Conservation (phyloP, 1,140 invertebrate species). For the Drosophila sp. region DNA sequence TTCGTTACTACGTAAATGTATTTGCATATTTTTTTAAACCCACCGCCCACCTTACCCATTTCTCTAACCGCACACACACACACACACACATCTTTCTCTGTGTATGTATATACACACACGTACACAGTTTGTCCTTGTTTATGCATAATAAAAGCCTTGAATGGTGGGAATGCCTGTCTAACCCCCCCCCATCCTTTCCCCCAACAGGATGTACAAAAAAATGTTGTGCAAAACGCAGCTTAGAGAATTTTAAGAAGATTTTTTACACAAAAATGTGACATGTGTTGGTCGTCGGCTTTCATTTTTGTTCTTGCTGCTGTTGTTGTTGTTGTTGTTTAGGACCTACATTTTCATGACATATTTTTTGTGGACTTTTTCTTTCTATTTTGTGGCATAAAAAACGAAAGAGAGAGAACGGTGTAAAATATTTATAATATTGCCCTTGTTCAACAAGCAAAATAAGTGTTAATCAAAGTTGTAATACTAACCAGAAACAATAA, state of each 20-base stretch:
- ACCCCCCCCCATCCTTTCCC: not conserved
- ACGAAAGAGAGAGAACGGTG: not conserved
- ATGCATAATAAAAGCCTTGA: slow-evolving; percentile 54
- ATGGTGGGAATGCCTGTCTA: slow-evolving; percentile 21
- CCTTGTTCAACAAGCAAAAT: slow-evolving; percentile 31
- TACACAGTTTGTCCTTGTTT: slow-evolving; percentile 41
- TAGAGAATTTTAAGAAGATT: slow-evolving; percentile 72
- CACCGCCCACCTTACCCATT: not conserved
- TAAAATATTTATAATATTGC: slow-evolving; percentile 51
- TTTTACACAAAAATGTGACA: slow-evolving; percentile 72
- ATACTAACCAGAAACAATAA: not conserved
- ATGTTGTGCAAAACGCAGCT: slow-evolving; percentile 48
- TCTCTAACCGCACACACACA: slow-evolving; percentile 10
- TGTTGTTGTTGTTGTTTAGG: slow-evolving; percentile 34
- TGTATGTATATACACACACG: not conserved
- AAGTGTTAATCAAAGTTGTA: not conserved
- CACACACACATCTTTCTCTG: not conserved
- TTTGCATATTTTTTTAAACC: slow-evolving; percentile 69
- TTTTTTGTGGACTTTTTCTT: slow-evolving; percentile 21
- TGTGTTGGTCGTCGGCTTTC: slow-evolving; percentile 69
- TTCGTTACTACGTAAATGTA: slow-evolving; percentile 56
- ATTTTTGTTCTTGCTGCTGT: slow-evolving; percentile 10
- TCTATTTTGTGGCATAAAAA: slow-evolving; percentile 6
- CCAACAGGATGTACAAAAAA: slow-evolving; percentile 23
- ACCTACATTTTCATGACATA: slow-evolving; percentile 14